Conservation (phyloP, 2,113 vertebrate species). For the Cinclus cinclus region DNA sequence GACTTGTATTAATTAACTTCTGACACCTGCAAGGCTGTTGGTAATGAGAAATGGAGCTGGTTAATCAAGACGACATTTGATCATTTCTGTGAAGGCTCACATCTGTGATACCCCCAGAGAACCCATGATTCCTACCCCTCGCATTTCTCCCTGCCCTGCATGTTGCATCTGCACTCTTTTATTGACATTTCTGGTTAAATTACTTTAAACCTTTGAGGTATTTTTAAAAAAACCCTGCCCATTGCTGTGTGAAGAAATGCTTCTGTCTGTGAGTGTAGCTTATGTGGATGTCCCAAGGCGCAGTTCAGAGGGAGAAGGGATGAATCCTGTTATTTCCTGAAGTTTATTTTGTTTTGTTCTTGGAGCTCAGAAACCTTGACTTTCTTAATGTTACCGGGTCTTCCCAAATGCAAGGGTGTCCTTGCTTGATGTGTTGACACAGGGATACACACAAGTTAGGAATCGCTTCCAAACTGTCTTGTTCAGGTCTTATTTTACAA, state of each 20-base stretch:
- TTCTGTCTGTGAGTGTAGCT: background rate
- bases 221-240: background rate
- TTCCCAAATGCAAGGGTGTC: background rate
- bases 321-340: background rate
- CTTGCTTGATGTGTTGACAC: background rate
- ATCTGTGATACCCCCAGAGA: conserved; percentile 38
- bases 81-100: conserved; percentile 44
- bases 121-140: background rate
- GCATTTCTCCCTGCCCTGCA: background rate
- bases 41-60: conserved; percentile 38
- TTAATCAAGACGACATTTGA: conserved; percentile 45
- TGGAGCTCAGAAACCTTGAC: background rate
- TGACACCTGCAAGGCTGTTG: conserved; percentile 58
- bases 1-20: conserved; percentile 56
- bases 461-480: background rate
- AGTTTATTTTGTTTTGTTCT: background rate
- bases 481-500: background rate
- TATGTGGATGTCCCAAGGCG: background rate
- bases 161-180: background rate
- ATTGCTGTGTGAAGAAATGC: background rate
- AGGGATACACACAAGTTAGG: background rate
- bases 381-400: background rate
- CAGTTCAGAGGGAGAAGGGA: background rate
- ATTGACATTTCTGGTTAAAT: background rate
- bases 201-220: background rate